Evolutionary conservation across 2,797 vertebrate genomes (phyloP).

Genomic region (Spheniscus humboldti): DNA sequence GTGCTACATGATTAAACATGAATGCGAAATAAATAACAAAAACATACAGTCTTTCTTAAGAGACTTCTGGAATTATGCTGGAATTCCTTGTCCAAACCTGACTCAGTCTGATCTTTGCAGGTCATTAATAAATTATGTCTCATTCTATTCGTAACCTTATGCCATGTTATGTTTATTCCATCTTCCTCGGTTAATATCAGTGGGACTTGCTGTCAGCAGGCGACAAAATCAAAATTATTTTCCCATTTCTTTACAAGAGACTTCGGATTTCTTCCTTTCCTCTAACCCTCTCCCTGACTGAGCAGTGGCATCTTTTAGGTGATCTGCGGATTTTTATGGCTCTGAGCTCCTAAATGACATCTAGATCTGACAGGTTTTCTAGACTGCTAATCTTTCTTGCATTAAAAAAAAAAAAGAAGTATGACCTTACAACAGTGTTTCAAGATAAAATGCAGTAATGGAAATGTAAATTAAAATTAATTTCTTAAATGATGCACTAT

Average conservation of each 20-base stretch:
- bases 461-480: not conserved
- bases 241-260: not conserved
- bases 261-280: not conserved
- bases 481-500: not conserved
- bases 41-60: not conserved
- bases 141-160: constrained; percentile 36
- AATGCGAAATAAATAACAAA: not conserved
- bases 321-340: not conserved
- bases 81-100: not conserved
- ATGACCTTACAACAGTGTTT: not conserved
- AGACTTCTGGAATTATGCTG: not conserved
- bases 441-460: not conserved
- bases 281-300: not conserved
- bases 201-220: not conserved
- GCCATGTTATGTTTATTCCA: not conserved
- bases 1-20: not conserved
- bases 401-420: not conserved
- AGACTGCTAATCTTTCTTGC: not conserved
- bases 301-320: not conserved
- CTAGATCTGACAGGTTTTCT: not conserved
- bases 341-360: not conserved
- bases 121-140: constrained; percentile 63
- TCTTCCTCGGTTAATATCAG: not conserved
- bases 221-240: not conserved
- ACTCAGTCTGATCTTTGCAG: not conserved